Evolutionary conservation across 2,797 vertebrate genomes (phyloP), one percentile per base, ranked within the genome.

Genomic region (Helarctos malayanus): DNA sequence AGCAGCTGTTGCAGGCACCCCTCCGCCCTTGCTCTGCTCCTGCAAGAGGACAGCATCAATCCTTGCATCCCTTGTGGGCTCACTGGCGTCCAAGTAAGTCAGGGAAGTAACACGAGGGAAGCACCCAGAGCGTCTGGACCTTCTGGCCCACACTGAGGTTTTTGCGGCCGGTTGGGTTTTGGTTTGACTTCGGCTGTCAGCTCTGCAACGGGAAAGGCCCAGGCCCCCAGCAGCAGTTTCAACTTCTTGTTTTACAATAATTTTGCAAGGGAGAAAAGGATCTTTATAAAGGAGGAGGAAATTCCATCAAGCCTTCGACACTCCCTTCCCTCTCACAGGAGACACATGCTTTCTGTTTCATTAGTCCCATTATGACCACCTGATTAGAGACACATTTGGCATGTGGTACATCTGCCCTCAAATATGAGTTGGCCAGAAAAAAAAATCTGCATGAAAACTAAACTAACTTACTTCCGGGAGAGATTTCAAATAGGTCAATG

Each of bases 1-100:
- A 54, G 19, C 12, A 38, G 0, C 2, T 23, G 3, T 2, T 19
- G 12, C 18, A 23, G 8, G 1, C 13, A 1, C 0, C 3, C 4
- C 8, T 1, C 5, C 21, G 4, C 2, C 6, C 59, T 63, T 12
- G 41, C 8, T 80, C 56, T 38, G 38, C 10, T 1, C 11, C 49
- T 45, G 38, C 14, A 18, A 18, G 52, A 35, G 19, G 7, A 16
- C 1, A 7, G 14, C 5, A 0, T 23, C 38, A 11, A 18, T 25
- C 15, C 18, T 12, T 4, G 0, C 0, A 1, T 12, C 14, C 19
- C 1, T 1, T 23, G 1, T 68, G 25, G 35, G 27, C 41, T n/a
- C 29, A 32, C 19, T 5, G 18, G 25, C 0, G 7, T 35, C 29
- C n/a, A 47, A 3, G 25, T 54, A 45, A 41, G 23, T 57, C 3